These are phyloP conservation scores for Andrena trimmerana DNA, from an alignment of 2,888 invertebrate species.

Conservation along the genomic window DNA sequence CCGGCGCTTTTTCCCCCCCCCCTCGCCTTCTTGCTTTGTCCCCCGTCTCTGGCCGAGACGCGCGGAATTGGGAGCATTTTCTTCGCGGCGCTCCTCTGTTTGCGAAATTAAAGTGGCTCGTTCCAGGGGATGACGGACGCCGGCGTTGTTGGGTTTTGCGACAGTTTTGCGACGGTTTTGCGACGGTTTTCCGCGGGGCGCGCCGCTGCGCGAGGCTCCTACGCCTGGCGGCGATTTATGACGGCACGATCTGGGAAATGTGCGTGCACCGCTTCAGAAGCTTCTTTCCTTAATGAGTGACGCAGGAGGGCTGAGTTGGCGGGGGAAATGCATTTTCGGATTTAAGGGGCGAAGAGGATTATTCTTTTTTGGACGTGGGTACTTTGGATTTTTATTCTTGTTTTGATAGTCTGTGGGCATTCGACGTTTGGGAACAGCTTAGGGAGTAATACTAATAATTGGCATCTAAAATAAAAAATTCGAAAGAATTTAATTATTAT, in stretches of 20 bases:
- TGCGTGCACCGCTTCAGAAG: background rate
- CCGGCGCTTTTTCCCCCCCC: background rate
- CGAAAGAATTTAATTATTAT: too few species aligned
- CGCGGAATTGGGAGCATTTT: slow-evolving; percentile 37
- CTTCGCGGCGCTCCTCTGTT: slow-evolving; percentile 10
- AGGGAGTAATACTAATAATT: too few species aligned
- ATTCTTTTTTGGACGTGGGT: too few species aligned
- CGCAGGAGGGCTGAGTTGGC: background rate
- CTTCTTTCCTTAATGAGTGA: background rate
- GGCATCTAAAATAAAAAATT: too few species aligned
- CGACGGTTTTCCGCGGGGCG: background rate
- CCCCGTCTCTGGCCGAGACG: slow-evolving; percentile 13
- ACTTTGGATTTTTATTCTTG: too few species aligned
- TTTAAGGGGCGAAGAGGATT: too few species aligned
- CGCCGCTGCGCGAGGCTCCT: background rate
- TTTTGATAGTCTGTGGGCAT: too few species aligned
- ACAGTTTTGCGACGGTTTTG: background rate
- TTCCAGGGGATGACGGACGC: background rate
- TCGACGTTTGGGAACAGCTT: too few species aligned
- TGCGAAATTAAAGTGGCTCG: slow-evolving; percentile 53
- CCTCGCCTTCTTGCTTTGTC: background rate
- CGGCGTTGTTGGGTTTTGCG: background rate
- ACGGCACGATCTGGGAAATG: background rate
- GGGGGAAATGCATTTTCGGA: background rate
- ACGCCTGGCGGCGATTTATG: slow-evolving; percentile 26